phyloP scores from a whole-genome alignment of 2,797 vertebrate genomes.

The Lithobates sylvaticus region DNA sequence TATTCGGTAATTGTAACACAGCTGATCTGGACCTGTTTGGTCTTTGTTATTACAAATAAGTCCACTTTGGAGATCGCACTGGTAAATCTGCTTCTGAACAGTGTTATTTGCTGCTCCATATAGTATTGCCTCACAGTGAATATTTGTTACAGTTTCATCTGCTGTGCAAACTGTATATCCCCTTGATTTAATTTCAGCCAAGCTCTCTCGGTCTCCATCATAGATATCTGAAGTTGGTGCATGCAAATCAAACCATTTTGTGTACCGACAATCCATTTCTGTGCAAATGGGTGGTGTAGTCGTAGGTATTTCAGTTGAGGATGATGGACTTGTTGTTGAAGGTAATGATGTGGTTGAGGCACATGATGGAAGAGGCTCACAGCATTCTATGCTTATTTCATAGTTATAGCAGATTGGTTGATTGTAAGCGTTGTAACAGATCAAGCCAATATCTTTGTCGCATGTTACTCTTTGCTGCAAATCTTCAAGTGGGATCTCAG shows the following conservation, averaged over 20 bases:
- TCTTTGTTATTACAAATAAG: constrained; percentile 39
- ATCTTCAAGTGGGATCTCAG: background rate
- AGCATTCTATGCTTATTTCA: constrained; percentile 51
- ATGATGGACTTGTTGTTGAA: background rate
- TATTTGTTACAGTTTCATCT: constrained; percentile 11
- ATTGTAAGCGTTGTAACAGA: constrained; percentile 47
- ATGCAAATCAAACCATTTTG: constrained; percentile 36
- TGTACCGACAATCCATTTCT: constrained; percentile 26
- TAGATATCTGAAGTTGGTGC: constrained; percentile 9
- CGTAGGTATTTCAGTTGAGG: background rate
- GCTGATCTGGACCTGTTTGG: constrained; percentile 65
- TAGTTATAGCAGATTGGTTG: constrained; percentile 42
- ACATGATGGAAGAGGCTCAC: background rate
- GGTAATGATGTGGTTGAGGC: background rate
- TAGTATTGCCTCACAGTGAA: constrained; percentile 17
- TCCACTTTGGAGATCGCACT: constrained; percentile 28
- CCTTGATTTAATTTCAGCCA: constrained; percentile 9
- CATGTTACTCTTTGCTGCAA: constrained; percentile 64
- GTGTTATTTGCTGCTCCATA: background rate
- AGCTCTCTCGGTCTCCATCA: constrained; percentile 15
- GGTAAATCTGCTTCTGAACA: constrained; percentile 8
- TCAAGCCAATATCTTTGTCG: constrained; percentile 39
- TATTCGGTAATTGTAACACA: constrained; percentile 82
- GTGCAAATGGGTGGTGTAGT: background rate
- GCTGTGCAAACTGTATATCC: constrained; percentile 2